phyloP scores from a whole-genome alignment of 2,888 invertebrate genomes.

The Perithous albicinctus region DNA sequence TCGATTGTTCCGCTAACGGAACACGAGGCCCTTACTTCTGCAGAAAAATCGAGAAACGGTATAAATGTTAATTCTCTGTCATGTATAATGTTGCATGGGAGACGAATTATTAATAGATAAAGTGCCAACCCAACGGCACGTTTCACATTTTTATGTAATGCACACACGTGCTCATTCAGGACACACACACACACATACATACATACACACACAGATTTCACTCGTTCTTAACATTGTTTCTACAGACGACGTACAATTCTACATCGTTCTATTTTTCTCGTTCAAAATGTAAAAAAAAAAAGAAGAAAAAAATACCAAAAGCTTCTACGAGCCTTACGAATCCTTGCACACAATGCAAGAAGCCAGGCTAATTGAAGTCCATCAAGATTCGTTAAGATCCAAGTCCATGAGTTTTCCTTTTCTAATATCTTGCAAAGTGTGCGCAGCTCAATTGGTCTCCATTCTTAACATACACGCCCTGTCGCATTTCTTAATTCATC shows the following conservation, averaged over 20 bases:
- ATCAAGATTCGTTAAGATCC: neutral
- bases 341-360: conserved; percentile 1
- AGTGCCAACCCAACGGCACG: conserved; percentile 28
- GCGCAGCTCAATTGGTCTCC: neutral
- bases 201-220: neutral
- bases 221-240: neutral
- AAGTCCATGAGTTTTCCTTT: neutral
- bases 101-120: conserved; percentile 38
- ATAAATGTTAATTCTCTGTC: conserved; percentile 36
- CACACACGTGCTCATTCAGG: conserved; percentile 2
- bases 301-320: too few species aligned
- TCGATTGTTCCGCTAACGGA: conserved; percentile 4
- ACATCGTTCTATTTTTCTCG: neutral
- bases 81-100: conserved; percentile 37
- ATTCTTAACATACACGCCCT: neutral
- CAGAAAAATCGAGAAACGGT: neutral
- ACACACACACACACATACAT: neutral
- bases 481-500: neutral
- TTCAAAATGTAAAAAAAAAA: neutral
- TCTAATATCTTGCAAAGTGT: conserved; percentile 2
- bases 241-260: neutral
- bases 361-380: neutral
- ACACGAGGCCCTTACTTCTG: neutral
- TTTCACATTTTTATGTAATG: conserved; percentile 4
- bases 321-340: neutral